Base-by-base conservation (phyloP, 1,140 invertebrate genomes). In the Melipona quadrifasciata region DNA sequence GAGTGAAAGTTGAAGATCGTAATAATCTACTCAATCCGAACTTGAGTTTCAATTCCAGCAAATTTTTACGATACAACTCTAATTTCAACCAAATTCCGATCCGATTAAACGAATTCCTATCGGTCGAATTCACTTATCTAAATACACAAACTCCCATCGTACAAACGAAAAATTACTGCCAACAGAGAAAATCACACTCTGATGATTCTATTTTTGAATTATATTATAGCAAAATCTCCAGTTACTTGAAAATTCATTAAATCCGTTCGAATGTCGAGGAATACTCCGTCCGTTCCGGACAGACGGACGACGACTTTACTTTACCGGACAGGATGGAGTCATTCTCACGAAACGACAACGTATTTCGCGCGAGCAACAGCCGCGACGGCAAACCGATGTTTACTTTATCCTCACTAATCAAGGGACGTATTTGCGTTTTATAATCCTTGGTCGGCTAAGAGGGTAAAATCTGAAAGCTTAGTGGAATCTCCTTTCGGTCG, bases 361-460 rank as follows among this genome's bases (percentile, higher is more conserved):
- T 84, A 84, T 84, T 89, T 86, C 88, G 85, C 81, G 73, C 82
- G 68, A 88, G 86, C 83, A 90, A 86, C 73, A 90, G 78, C 86
- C 84, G 82, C 84, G 86, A 86, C 81, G 84, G 71, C 86, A 81
- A 79, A 79, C 89, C 91, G 86, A 92, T 93, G 92, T 94, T 94
- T 93, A 93, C 92, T 92, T 93, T 93, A 93, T 92, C 90, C 90
- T 89, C 89, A 85, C 93, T 93, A 95, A 95, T 94, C 94, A 94
- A 93, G 92, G 91, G 88, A 93, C 92, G 94, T 94, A 94, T 94
- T 94, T 94, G 93, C 94, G 92, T 94, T 94, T 94, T 94, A 94
- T 94, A 94, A 95, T 94, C 92, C 93, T 91, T 92, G 91, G 92
- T 93, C 90, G 89, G 87, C 91, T 93, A 91, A 92, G 92, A 94